Evolutionary conservation across 2,888 invertebrate species (phyloP).

Genomic region (Eubasilissa splendida): DNA sequence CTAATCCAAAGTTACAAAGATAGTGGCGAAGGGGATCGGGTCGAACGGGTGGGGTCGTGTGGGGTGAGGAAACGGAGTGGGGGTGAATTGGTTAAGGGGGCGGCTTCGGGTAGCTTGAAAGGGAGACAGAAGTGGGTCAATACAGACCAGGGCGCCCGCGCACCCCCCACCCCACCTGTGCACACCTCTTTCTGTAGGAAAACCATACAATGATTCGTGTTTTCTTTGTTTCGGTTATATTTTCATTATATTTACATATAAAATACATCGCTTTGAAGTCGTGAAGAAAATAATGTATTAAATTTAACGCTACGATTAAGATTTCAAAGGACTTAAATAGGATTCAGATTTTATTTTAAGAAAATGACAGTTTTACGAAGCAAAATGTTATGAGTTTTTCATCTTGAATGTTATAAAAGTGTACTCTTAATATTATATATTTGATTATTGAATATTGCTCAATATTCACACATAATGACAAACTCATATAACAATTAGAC

Average conservation of each 20-base stretch:
- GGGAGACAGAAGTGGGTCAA: constrained; percentile 34
- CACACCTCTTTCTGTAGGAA: constrained; percentile 28
- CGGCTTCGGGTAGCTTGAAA: background rate
- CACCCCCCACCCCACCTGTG: background rate
- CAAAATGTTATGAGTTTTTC: too few species aligned
- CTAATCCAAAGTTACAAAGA: constrained; percentile 31
- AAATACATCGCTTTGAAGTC: background rate
- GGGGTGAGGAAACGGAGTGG: background rate
- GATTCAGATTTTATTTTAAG: too few species aligned
- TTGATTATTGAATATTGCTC: too few species aligned
- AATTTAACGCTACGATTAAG: background rate
- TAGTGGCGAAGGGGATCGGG: background rate
- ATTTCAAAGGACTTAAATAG: background rate
- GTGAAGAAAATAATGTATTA: background rate
- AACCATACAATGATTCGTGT: constrained; percentile 15
- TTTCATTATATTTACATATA: background rate
- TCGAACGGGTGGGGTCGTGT: background rate
- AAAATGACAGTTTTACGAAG: too few species aligned
- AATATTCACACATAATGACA: too few species aligned
- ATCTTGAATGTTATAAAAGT: too few species aligned
- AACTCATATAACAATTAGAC: too few species aligned
- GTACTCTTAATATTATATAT: too few species aligned
- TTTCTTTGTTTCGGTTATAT: constrained; percentile 25
- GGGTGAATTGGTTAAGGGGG: constrained; percentile 32
- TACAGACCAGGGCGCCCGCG: constrained; percentile 33